Base-by-base conservation (phyloP, 2,888 invertebrate genomes). In the Brenthis ino region DNA sequence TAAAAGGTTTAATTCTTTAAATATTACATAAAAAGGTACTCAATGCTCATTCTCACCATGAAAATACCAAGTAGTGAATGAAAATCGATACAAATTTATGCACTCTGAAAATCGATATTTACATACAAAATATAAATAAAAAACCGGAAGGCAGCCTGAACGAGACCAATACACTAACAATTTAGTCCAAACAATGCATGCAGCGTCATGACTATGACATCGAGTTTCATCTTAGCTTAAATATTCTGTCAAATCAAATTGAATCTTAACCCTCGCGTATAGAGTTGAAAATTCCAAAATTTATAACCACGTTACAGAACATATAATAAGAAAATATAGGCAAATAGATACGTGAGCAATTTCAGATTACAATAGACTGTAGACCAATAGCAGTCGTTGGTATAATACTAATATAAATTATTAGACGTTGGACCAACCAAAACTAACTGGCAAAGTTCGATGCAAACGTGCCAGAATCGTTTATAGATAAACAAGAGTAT, bases 171-270 rank as follows among this genome's bases (percentile, higher is more conserved):
- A 71, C 68, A 68, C 57, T 67, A 75, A 73, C 71, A 77, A 74
- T 74, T 71, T 74, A 70, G 68, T 67, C 53, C 65, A 70, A 74
- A 76, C 76, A 77, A 76, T 76, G 69, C 74, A 75, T 67, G 75
- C 76, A 72, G 72, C 72, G 69, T 77, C 75, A 74, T 69, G 58
- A 54, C 68, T 56, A 57, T 74, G 73, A 76, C 75, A 73, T 76
- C 72, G 37, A 67, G 57, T 71, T 71, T 70, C 69, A 65, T 70
- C 66, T 66, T 68, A 50, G 50, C 28, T 28, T 53, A 12, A 47
- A 55, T 12, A 12, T 6, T n/a, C 5, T 12, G 14, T 24, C 57
- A 48, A 50, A 51, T 24, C 47, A 57, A 65, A 65, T 24, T 6
- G 33, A 51, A 51, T 24, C 53, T 51, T 68, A 70, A 20, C 4